Conservation (phyloP, 2,113 vertebrate genomes). For the Eptatretus burgeri region DNA sequence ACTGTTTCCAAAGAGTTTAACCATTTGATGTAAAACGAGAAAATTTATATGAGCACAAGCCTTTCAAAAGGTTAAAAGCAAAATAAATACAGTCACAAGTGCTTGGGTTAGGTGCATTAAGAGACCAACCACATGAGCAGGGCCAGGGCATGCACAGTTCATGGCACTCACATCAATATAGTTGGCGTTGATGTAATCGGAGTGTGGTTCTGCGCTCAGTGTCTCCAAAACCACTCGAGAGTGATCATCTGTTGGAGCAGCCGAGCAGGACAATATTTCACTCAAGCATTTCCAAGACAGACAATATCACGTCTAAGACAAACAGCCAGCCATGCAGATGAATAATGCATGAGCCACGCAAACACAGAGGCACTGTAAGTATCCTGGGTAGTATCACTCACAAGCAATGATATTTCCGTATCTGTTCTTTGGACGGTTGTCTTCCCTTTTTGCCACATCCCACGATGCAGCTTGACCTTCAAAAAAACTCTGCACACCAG, state of each 20-base stretch:
- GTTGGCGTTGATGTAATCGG: constrained; percentile 99
- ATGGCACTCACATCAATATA: constrained; percentile 91
- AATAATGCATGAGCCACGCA: constrained; percentile 7
- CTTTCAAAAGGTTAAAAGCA: constrained; percentile 8
- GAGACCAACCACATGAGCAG: too few species aligned
- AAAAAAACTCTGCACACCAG: constrained; percentile 68
- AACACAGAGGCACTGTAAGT: constrained; percentile 3
- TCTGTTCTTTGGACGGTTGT: constrained; percentile 95
- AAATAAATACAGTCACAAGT: constrained; percentile 17
- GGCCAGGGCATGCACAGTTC: too few species aligned
- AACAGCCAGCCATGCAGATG: constrained; percentile 2
- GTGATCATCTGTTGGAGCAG: constrained; percentile 50
- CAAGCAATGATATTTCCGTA: constrained; percentile 99
- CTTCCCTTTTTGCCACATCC: constrained; percentile 97
- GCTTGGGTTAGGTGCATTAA: constrained; percentile 10
- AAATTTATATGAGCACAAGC: too few species aligned
- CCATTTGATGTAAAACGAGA: too few species aligned
- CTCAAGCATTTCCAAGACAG: constrained; percentile 7
- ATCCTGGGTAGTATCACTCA: constrained; percentile 19
- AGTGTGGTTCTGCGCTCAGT: constrained; percentile 86
- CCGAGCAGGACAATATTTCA: constrained; percentile 11
- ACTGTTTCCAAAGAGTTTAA: too few species aligned
- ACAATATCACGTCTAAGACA: constrained; percentile 9
- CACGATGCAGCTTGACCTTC: constrained; percentile 96
- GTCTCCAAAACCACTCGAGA: constrained; percentile 95